Conservation (phyloP, 2,888 invertebrate species). For the Heteromyza rotundicornis region DNA sequence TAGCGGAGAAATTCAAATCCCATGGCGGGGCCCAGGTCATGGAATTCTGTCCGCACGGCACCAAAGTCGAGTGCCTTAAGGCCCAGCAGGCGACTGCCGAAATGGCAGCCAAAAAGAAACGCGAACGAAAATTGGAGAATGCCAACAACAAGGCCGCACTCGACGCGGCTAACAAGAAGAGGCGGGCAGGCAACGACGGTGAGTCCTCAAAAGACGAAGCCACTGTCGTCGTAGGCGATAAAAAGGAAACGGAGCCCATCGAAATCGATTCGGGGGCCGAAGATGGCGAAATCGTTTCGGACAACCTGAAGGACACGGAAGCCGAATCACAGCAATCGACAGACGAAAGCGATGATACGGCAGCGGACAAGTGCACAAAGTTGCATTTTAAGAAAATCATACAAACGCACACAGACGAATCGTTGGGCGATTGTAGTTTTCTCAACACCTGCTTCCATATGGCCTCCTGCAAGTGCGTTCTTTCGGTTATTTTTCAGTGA, state of each 20-base stretch:
- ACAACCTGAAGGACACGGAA: conserved; percentile 42
- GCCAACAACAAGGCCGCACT: neutral
- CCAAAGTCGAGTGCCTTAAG: conserved; percentile 82
- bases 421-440: conserved; percentile 95
- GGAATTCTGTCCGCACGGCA: conserved; percentile 97
- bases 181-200: conserved; percentile 27
- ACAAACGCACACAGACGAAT: conserved; percentile 92
- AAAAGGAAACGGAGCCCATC: conserved; percentile 22
- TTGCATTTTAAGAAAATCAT: conserved; percentile 97
- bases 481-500: neutral
- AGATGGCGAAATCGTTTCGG: conserved; percentile 51
- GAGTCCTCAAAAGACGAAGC: conserved; percentile 31
- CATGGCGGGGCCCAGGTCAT: conserved; percentile 92
- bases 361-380: conserved; percentile 76
- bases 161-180: neutral
- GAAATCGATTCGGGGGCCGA: conserved; percentile 42
- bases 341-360: conserved; percentile 30
- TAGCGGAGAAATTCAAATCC: conserved; percentile 95
- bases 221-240: conserved; percentile 26
- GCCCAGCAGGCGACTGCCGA: conserved; percentile 62
- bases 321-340: conserved; percentile 39
- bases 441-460: conserved; percentile 98
- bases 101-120: conserved; percentile 58
- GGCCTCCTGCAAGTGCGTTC: conserved; percentile 89
- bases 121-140: conserved; percentile 40